A percentile compares a stretch with the other conserved stretches of the same genome.
Evolutionary conservation across 2,888 invertebrate species (phyloP).

Genomic region (Formica aserva): DNA sequence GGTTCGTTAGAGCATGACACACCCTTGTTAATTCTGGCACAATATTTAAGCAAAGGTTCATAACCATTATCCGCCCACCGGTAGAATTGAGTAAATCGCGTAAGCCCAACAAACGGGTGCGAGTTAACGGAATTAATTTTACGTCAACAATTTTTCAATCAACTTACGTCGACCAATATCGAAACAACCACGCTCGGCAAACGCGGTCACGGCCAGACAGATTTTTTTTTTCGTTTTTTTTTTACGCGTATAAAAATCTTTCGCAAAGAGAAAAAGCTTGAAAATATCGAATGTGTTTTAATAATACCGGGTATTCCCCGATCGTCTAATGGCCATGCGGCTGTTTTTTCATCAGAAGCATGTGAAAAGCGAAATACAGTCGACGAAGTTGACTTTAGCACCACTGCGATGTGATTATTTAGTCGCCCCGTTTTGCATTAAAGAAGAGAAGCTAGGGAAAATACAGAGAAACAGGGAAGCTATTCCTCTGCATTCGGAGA

Average conservation of each 20-base stretch:
- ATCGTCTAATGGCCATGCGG: constrained; percentile 63
- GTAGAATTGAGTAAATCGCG: constrained; percentile 54
- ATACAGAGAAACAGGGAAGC: not conserved
- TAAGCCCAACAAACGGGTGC: constrained; percentile 54
- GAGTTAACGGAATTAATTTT: constrained; percentile 52
- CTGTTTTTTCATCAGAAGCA: constrained; percentile 22
- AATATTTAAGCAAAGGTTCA: constrained; percentile 75
- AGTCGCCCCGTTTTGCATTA: constrained; percentile 8
- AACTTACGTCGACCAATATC: not conserved
- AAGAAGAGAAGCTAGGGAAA: constrained; percentile 32
- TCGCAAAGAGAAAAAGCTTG: not conserved
- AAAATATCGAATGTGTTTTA: constrained; percentile 7
- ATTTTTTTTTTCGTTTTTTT: constrained; percentile 21
- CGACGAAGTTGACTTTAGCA: constrained; percentile 38
- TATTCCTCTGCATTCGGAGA: constrained; percentile 18
- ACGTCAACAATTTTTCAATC: constrained; percentile 52
- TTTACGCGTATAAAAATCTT: constrained; percentile 16
- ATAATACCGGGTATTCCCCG: constrained; percentile 65
- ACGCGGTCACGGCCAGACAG: not conserved
- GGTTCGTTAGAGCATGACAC: constrained; percentile 74
- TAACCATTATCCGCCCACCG: constrained; percentile 59
- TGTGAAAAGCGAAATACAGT: constrained; percentile 20
- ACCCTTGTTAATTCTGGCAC: constrained; percentile 74
- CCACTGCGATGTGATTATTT: constrained; percentile 34
- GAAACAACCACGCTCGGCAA: not conserved